phyloP scores from a whole-genome alignment of 1,140 invertebrate genomes.

The Zelostemma sp. region DNA sequence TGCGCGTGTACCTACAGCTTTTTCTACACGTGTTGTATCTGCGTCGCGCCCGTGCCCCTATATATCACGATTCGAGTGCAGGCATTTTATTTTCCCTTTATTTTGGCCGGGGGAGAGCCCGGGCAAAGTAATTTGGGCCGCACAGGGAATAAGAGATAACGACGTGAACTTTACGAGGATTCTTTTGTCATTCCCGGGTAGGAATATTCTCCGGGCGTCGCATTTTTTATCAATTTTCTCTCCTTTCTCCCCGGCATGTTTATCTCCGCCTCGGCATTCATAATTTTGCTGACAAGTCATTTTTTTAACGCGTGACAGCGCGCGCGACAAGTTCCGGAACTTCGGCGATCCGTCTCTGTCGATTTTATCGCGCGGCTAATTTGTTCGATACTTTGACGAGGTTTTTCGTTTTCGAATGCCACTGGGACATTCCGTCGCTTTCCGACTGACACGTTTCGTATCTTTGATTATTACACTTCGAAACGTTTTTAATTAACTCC shows the following conservation, averaged over 20 bases:
- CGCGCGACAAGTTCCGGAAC: constrained; percentile 55
- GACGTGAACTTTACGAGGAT: constrained; percentile 20
- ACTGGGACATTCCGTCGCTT: no score
- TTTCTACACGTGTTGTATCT: constrained; percentile 26
- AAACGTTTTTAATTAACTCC: no score
- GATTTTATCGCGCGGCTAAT: constrained; percentile 65
- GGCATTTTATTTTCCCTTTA: constrained; percentile 21
- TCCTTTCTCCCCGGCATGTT: no score
- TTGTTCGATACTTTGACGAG: constrained; percentile 53
- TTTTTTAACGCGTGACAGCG: constrained; percentile 18
- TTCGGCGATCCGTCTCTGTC: constrained; percentile 65
- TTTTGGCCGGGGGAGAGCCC: constrained; percentile 11
- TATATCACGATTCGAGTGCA: constrained; percentile 39
- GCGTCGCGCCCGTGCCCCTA: constrained; percentile 19
- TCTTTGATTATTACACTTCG: no score
- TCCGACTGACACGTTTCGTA: no score
- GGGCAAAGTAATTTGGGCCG: constrained; percentile 50
- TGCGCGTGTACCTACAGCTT: constrained; percentile 41
- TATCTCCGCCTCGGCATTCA: no score
- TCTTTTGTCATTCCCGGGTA: not conserved
- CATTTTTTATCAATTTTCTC: constrained; percentile 1
- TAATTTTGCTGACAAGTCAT: not conserved
- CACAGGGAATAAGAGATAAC: constrained; percentile 22
- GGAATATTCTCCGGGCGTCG: no score
- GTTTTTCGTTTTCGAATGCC: not conserved